Percentiles rank a stretch among this genome's conserved stretches.
phyloP scores from a whole-genome alignment of 2,888 invertebrate genomes.

The Trichacis sp. region DNA sequence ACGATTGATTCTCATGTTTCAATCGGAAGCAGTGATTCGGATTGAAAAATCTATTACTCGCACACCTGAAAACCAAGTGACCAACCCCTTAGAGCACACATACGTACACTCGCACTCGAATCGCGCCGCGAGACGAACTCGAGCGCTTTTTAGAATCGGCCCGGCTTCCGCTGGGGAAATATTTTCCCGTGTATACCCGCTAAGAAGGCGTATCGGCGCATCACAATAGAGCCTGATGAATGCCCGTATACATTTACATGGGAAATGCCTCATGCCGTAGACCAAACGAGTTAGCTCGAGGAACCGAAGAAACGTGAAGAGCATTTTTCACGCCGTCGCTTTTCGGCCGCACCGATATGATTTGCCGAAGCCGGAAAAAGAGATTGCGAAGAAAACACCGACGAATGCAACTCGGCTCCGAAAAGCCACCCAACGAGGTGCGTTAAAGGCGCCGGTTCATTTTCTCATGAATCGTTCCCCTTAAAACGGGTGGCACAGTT shows the following conservation, averaged over 20 bases:
- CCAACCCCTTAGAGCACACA: conserved; percentile 22
- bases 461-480: conserved; percentile 52
- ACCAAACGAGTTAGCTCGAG: conserved; percentile 51
- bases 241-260: conserved; percentile 67
- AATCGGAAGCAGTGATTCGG: no score
- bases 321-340: conserved; percentile 45
- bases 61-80: no score
- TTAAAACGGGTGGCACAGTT: conserved; percentile 65
- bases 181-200: conserved; percentile 45
- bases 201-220: conserved; percentile 49
- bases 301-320: conserved; percentile 49
- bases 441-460: conserved; percentile 29
- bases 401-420: conserved; percentile 8
- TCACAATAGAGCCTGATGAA: conserved; percentile 65
- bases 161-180: conserved; percentile 44
- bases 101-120: conserved; percentile 31
- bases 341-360: conserved; percentile 43
- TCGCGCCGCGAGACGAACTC: conserved; percentile 34
- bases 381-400: conserved; percentile 36
- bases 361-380: conserved; percentile 38
- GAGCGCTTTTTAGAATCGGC: conserved; percentile 44
- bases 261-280: conserved; percentile 55
- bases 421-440: conserved; percentile 13
- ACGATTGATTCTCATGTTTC: no score
- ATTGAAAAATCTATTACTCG: no score